Conservation (phyloP, 2,113 vertebrate species). For the Mixornis gularis region DNA sequence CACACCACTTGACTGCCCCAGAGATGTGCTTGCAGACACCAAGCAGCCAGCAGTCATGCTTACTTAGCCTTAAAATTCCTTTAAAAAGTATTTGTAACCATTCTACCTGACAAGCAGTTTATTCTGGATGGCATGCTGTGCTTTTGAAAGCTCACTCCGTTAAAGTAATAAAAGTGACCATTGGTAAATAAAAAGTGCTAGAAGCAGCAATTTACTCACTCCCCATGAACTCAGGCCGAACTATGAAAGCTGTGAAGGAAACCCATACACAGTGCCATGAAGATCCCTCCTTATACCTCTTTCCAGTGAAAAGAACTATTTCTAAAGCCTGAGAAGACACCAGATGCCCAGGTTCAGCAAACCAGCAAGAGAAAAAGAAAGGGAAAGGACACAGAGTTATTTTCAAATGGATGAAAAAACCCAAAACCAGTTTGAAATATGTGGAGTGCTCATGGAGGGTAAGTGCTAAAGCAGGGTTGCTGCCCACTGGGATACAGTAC, state of each 20-base stretch:
- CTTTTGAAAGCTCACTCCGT: not conserved
- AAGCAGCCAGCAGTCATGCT: not conserved
- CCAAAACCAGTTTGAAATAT: not conserved
- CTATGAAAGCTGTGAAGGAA: not conserved
- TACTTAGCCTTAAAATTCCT: slow-evolving; percentile 31
- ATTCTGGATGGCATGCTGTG: not conserved
- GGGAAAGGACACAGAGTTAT: not conserved
- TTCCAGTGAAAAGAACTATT: not conserved
- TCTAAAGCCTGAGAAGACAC: not conserved
- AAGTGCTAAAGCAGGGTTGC: not conserved
- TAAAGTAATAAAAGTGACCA: slow-evolving; percentile 13
- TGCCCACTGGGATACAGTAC: not conserved
- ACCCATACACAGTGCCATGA: not conserved
- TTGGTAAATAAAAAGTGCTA: not conserved
- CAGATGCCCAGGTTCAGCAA: not conserved
- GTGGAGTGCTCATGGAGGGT: not conserved
- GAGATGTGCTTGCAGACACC: not conserved
- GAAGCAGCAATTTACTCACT: not conserved
- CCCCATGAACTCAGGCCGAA: not conserved
- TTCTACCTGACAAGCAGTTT: not conserved
- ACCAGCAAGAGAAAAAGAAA: not conserved
- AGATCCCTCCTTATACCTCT: not conserved
- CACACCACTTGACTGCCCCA: not conserved
- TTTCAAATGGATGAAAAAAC: accelerated
- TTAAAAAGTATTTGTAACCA: not conserved